Conservation (phyloP, 2,113 vertebrate species). For the Tiliqua scincoides region DNA sequence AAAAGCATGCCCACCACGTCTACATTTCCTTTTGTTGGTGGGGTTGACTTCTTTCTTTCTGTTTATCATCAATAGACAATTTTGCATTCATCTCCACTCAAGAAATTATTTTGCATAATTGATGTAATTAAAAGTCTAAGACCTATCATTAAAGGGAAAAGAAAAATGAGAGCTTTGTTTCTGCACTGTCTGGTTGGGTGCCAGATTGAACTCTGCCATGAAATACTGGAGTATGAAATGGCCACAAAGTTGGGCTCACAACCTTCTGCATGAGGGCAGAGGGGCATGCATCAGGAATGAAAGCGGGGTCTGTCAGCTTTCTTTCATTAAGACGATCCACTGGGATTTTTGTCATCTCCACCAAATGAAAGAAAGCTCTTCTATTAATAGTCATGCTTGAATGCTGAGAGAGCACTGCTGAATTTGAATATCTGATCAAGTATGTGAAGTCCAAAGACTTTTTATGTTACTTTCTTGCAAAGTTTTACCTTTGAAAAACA, state of each 20-base stretch:
- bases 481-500: not conserved
- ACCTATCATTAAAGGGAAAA: not conserved
- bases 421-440: not conserved
- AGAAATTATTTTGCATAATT: constrained; percentile 42
- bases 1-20: not conserved
- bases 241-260: not conserved
- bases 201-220: not conserved
- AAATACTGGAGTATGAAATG: constrained; percentile 18
- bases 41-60: constrained; percentile 15
- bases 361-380: not conserved
- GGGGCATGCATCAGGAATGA: not conserved
- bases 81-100: constrained; percentile 28
- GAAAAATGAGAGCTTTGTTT: not conserved
- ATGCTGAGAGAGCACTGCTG: not conserved
- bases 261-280: not conserved
- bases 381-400: not conserved
- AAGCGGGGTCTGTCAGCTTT: not conserved
- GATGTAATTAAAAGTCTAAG: constrained; percentile 22
- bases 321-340: not conserved
- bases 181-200: not conserved
- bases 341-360: not conserved
- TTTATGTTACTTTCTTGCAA: not conserved
- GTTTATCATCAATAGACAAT: constrained; percentile 7
- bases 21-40: not conserved
- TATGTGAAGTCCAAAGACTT: not conserved